Evolutionary conservation across 2,113 vertebrate species (phyloP), one percentile per base, ranked within the genome.

Genomic region (Oxygymnocypris stewartii): DNA sequence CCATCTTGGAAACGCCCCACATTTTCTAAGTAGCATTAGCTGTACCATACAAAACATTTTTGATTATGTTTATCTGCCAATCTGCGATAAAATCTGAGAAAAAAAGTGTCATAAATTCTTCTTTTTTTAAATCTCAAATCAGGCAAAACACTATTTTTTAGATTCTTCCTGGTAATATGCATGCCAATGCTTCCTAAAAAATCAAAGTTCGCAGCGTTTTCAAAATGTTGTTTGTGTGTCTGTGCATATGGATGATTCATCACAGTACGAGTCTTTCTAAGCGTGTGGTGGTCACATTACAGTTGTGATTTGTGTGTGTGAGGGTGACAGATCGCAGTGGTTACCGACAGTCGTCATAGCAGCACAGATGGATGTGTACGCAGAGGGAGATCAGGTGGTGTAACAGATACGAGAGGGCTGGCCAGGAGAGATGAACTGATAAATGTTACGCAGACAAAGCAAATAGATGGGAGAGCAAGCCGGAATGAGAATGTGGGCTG

Each of bases 311-410:
- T 74, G 67, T 81, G 77, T 51, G 61, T 74, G 65, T 51, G 63
- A 37, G 65, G 14, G 51, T 85, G 59, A 67, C 67, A 14, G 75
- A 31, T 71, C 40, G 40, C 16, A 51, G 20, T 75, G 83, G 67
- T 18, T 92, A 92, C 87, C 87, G 88, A 89, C 88, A 83, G 92
- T 92, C 88, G 88, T 90, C 90, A 89, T 89, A 90, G 92, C 83
- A 88, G 92, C 93, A 42, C n/a, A 8, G 87, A 82, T 63, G 35
- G 89, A 90, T 84, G 63, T 79, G 87, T 93, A 92, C 93, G 94
- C 92, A 94, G 79, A 89, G 82, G 47, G 86, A 89, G 94, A 92
- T 94, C 92, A 37, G 88, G 91, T 94, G 93, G 91, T 91, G 93
- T 93, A 94, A 93, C 87, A 51, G 90, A 94, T 90, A 93, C 35